phyloP scores from a whole-genome alignment of 2,113 vertebrate species.

The Peromyscus maniculatus region DNA sequence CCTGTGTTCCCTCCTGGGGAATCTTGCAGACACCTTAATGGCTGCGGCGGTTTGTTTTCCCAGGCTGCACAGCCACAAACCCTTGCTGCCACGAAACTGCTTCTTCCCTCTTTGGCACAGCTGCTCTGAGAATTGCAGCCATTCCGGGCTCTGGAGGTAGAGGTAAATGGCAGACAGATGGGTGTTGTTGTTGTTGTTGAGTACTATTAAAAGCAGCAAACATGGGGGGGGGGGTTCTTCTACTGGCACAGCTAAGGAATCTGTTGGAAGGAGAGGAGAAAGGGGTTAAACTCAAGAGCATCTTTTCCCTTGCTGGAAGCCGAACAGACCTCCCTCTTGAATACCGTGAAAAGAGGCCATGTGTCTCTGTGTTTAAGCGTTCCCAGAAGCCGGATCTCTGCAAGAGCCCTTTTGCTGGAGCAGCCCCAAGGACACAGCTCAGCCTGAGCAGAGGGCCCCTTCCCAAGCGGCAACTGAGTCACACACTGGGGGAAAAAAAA shows the following conservation, averaged over 20 bases:
- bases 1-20: neutral
- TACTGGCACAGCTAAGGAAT: neutral
- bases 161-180: slow-evolving; percentile 61
- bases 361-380: neutral
- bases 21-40: neutral
- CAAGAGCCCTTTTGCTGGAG: neutral
- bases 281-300: neutral
- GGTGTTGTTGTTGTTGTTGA: neutral
- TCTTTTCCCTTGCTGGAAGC: slow-evolving; percentile 14
- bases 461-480: neutral
- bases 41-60: neutral
- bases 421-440: neutral
- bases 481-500: neutral
- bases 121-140: neutral
- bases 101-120: neutral
- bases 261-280: slow-evolving; percentile 33
- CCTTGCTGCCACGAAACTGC: neutral
- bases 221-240: neutral
- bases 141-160: neutral
- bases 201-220: slow-evolving; percentile 54
- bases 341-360: neutral
- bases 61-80: neutral
- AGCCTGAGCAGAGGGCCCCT: neutral
- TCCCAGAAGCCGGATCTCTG: neutral
- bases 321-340: neutral